Conservation (phyloP, 1,140 invertebrate genomes). For the Sycophaga agraensis region DNA sequence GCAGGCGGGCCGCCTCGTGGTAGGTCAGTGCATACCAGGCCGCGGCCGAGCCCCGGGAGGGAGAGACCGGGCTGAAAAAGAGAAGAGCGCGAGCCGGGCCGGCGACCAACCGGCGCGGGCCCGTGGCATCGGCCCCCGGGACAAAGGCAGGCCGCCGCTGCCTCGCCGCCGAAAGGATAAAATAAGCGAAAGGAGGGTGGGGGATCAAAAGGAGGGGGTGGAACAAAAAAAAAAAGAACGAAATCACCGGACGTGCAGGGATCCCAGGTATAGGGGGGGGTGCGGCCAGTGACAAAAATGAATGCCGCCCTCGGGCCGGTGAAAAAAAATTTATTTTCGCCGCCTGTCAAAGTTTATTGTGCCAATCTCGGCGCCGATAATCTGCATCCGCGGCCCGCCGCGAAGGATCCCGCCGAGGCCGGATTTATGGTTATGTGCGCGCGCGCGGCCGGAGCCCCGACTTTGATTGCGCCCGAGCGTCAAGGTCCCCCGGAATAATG, state of each 20-base stretch:
- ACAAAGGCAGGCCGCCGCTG: constrained; percentile 48
- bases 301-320: background rate
- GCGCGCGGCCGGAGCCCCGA: no score
- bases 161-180: constrained; percentile 51
- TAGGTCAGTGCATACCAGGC: constrained; percentile 44
- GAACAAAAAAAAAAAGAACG: background rate
- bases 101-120: constrained; percentile 31
- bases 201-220: constrained; percentile 22
- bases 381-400: no score
- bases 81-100: background rate
- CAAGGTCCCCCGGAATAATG: no score
- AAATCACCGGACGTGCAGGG: background rate
- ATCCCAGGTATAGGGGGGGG: background rate
- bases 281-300: constrained; percentile 13
- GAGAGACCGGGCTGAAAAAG: constrained; percentile 4
- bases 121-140: constrained; percentile 40
- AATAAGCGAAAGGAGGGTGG: constrained; percentile 45
- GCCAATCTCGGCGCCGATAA: no score
- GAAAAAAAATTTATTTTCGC: no score
- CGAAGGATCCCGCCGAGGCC: no score
- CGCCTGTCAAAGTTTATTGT: no score
- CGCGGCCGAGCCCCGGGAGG: constrained; percentile 38
- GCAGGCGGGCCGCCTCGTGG: constrained; percentile 37
- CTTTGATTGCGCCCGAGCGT: no score
- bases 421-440: no score